Evolutionary conservation across 1,140 invertebrate genomes (phyloP).

Genomic region (Orussus abietinus): DNA sequence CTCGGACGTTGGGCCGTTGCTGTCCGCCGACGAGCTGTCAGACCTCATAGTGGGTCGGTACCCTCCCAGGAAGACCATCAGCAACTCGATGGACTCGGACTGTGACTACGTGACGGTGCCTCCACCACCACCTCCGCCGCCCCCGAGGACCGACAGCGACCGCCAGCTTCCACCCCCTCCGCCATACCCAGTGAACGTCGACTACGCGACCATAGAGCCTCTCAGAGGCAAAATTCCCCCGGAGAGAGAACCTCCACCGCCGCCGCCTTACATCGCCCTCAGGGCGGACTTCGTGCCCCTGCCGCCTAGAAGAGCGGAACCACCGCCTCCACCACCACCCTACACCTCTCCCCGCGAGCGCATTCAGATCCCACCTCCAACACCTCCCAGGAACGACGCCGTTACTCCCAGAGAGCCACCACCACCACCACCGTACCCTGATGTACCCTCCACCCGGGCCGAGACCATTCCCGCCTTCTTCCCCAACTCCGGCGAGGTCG

Average conservation of each 20-base stretch:
- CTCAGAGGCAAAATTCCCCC: conserved; percentile 23
- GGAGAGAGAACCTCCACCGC: conserved; percentile 37
- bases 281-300: conserved; percentile 37
- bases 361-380: conserved; percentile 48
- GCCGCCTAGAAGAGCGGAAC: conserved; percentile 37
- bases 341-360: conserved; percentile 39
- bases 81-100: conserved; percentile 78
- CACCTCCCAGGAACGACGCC: conserved; percentile 48
- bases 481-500: conserved; percentile 14
- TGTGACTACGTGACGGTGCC: conserved; percentile 84
- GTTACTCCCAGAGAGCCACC: conserved; percentile 45
- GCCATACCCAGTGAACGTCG: conserved; percentile 35
- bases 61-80: conserved; percentile 74
- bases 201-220: conserved; percentile 32
- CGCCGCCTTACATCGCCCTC: conserved; percentile 38
- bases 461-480: conserved; percentile 27
- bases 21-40: conserved; percentile 76
- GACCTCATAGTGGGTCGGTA: conserved; percentile 78
- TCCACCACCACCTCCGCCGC: conserved; percentile 63
- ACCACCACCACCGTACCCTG: conserved; percentile 58
- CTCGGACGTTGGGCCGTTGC: conserved; percentile 69
- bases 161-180: conserved; percentile 44
- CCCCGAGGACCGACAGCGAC: conserved; percentile 62
- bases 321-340: conserved; percentile 39
- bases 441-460: conserved; percentile 42